Evolutionary conservation across 2,113 vertebrate species (phyloP).

Genomic region (Zosterops lateralis): DNA sequence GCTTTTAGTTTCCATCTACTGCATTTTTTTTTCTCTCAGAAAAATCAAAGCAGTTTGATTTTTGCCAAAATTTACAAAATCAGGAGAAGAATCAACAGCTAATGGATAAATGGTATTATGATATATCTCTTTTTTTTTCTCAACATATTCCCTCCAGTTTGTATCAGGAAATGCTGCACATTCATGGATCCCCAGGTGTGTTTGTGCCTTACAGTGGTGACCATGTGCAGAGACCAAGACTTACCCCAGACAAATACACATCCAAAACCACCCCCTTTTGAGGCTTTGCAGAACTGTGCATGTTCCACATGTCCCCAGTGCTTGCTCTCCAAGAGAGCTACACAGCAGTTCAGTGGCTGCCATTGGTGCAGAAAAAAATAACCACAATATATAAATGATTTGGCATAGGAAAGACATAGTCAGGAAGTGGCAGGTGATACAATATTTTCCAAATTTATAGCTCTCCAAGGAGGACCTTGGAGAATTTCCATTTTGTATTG

Average conservation of each 20-base stretch:
- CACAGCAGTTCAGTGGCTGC: background rate
- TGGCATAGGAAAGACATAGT: rapidly evolving
- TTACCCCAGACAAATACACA: background rate
- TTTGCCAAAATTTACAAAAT: background rate
- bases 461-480: background rate
- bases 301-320: background rate
- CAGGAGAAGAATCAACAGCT: background rate
- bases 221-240: background rate
- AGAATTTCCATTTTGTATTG: background rate
- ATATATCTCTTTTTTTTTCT: background rate
- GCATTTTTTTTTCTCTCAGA: background rate
- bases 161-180: background rate
- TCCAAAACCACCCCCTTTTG: background rate
- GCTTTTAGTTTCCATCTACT: background rate
- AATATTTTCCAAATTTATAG: background rate
- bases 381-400: background rate
- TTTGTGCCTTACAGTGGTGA: background rate
- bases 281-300: background rate
- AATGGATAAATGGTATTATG: background rate
- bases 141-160: background rate
- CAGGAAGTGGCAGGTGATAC: background rate
- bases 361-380: background rate
- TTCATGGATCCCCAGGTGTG: background rate
- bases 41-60: background rate
- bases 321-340: background rate